These are phyloP conservation scores for Anisognathus igniventris DNA, from an alignment of 2,797 vertebrate species.

Conservation along the genomic window DNA sequence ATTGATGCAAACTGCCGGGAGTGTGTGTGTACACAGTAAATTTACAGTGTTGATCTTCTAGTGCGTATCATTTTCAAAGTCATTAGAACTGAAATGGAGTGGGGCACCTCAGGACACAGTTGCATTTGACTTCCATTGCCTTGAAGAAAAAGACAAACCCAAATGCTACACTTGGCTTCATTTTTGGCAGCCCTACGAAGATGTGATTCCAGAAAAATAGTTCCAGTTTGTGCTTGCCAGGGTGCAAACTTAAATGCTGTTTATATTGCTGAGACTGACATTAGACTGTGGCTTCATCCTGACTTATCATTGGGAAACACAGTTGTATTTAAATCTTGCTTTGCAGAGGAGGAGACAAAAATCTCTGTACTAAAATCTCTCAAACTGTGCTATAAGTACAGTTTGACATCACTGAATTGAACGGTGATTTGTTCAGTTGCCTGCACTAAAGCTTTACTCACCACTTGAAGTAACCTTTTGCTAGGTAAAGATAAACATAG, in stretches of 20 bases:
- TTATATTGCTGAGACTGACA: background rate
- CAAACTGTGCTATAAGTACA: background rate
- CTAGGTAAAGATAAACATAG: background rate
- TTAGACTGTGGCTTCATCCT: background rate
- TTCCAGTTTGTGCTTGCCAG: background rate
- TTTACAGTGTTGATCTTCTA: background rate
- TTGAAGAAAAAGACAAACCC: background rate
- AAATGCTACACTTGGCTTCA: accelerated
- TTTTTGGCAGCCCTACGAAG: background rate
- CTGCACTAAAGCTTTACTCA: background rate
- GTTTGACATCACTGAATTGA: background rate
- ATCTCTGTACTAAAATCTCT: background rate
- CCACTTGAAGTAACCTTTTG: background rate
- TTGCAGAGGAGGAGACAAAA: background rate
- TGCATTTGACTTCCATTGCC: background rate
- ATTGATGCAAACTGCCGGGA: background rate
- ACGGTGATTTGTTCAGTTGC: background rate
- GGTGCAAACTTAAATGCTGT: background rate
- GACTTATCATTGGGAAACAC: background rate
- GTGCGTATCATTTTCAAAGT: accelerated
- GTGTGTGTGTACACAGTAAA: background rate
- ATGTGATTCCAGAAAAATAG: background rate
- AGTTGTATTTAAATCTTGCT: background rate
- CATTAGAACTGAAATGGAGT: background rate
- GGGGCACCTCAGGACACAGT: background rate